A percentile compares a stretch with the other conserved stretches of the same genome.
Evolutionary conservation across 2,888 invertebrate species (phyloP).

Genomic region (Chrysopilus asiliformis): DNA sequence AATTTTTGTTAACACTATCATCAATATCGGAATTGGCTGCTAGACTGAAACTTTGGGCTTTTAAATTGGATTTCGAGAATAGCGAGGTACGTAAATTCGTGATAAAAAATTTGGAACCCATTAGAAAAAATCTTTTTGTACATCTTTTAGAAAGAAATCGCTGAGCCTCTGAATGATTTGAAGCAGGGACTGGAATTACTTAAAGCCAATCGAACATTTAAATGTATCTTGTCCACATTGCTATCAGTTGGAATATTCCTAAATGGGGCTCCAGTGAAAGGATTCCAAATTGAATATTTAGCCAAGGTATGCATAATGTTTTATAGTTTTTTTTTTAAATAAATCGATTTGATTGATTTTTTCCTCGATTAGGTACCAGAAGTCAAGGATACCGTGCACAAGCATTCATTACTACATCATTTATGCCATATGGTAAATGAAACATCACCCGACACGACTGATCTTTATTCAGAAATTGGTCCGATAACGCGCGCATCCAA

Average conservation of each 20-base stretch:
- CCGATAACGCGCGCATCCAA: slow-evolving; percentile 82
- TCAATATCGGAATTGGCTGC: slow-evolving; percentile 92
- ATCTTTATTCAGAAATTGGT: slow-evolving; percentile 95
- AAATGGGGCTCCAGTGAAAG: slow-evolving; percentile 85
- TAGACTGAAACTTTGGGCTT: slow-evolving; percentile 91
- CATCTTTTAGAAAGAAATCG: slow-evolving; percentile 91
- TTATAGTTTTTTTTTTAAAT: neutral
- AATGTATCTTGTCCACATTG: slow-evolving; percentile 83
- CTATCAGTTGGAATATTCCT: slow-evolving; percentile 93
- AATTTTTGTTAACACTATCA: slow-evolving; percentile 91
- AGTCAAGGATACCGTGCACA: slow-evolving; percentile 98
- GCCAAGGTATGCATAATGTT: slow-evolving; percentile 45
- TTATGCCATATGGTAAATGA: slow-evolving; percentile 96
- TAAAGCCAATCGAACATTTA: slow-evolving; percentile 85
- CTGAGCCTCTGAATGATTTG: slow-evolving; percentile 96
- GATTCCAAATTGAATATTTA: slow-evolving; percentile 95
- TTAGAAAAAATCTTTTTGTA: neutral
- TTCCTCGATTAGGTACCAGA: slow-evolving; percentile 57
- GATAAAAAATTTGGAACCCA: neutral
- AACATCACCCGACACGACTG: slow-evolving; percentile 86
- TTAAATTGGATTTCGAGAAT: slow-evolving; percentile 96
- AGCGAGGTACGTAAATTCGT: slow-evolving; percentile 54
- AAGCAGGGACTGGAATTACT: slow-evolving; percentile 92
- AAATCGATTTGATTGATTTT: neutral
- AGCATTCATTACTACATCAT: slow-evolving; percentile 94